Percentiles rank a stretch among this genome's conserved stretches.
Conservation (phyloP, 2,113 vertebrate genomes). For the Petroica traversi region DNA sequence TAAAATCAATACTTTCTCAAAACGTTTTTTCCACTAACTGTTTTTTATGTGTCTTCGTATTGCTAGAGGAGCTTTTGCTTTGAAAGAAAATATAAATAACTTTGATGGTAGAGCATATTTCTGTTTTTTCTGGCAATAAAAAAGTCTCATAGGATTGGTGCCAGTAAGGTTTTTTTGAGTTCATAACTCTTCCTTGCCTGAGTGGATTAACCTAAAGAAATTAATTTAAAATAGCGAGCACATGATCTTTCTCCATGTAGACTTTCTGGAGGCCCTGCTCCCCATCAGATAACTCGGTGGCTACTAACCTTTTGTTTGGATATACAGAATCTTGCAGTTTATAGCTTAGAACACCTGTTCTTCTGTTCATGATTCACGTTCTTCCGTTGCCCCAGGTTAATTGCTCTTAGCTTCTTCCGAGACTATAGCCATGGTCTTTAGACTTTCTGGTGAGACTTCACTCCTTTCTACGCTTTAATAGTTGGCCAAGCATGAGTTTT, state of each 20-base stretch:
- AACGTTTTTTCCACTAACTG: background rate
- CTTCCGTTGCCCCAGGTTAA: background rate
- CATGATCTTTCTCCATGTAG: background rate
- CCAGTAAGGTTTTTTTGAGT: background rate
- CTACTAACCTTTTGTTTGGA: background rate
- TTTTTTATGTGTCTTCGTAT: background rate
- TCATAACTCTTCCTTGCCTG: background rate
- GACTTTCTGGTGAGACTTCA: background rate
- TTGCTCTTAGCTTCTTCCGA: background rate
- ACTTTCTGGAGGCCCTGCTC: background rate
- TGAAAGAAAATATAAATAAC: background rate
- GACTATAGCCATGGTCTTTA: background rate
- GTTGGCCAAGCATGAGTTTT: background rate
- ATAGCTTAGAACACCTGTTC: background rate
- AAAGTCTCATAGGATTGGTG: background rate
- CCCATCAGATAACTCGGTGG: fast-evolving
- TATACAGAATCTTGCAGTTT: background rate
- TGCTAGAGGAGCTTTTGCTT: background rate
- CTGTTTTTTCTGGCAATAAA: background rate
- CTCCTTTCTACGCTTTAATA: background rate
- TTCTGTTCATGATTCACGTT: background rate
- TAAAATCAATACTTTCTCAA: background rate
- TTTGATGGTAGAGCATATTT: background rate
- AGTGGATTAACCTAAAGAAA: background rate
- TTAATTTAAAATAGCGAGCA: background rate